A percentile compares a stretch with the other conserved stretches of the same genome.
phyloP scores from a whole-genome alignment of 2,113 vertebrate species.

The Cyprinodon variegatus region DNA sequence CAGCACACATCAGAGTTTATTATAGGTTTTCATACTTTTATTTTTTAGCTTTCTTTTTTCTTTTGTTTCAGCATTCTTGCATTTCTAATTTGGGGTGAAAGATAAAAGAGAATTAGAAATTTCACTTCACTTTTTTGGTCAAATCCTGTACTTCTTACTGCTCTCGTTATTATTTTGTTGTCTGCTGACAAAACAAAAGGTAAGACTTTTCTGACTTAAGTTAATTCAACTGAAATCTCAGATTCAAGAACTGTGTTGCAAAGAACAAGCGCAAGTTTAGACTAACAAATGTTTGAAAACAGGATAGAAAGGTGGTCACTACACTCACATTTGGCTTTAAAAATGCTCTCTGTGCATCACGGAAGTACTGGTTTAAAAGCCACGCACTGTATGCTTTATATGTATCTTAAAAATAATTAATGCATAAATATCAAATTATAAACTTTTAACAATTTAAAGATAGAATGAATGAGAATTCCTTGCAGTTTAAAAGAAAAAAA shows the following conservation, averaged over 20 bases:
- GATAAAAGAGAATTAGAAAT: conserved; percentile 27
- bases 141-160: conserved; percentile 15
- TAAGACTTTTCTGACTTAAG: conserved; percentile 43
- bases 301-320: conserved; percentile 21
- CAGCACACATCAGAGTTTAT: background rate
- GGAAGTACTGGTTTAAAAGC: background rate
- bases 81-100: conserved; percentile 1
- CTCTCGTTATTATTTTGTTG: conserved; percentile 8
- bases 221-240: conserved; percentile 4
- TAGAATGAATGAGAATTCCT: background rate
- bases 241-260: background rate
- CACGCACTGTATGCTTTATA: too few relatives aligned
- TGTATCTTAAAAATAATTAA: background rate
- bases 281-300: background rate
- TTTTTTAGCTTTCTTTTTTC: background rate
- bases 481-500: background rate
- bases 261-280: background rate
- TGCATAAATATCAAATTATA: background rate
- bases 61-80: background rate
- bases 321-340: conserved; percentile 5
- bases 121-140: conserved; percentile 52
- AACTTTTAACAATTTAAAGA: background rate
- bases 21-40: too few relatives aligned
- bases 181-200: conserved; percentile 29
- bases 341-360: conserved; percentile 14